phyloP scores from a whole-genome alignment of 1,140 invertebrate species.

The Holotrichia oblita region DNA sequence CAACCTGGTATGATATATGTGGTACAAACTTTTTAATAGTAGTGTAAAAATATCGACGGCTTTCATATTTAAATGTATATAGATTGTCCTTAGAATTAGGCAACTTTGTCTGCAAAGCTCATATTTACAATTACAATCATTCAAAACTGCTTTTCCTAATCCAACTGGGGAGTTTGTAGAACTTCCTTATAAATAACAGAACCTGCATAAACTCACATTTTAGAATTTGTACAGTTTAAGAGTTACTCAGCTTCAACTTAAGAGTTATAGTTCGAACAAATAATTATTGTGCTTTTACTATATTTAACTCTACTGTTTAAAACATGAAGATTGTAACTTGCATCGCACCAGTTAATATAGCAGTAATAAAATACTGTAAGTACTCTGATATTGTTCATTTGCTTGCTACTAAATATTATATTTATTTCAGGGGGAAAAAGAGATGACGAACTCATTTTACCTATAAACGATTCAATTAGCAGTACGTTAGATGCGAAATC shows the following conservation, averaged over 20 bases:
- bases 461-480: constrained; percentile 97
- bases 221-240: neutral
- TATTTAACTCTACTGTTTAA: neutral
- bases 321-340: constrained; percentile 74
- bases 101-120: neutral
- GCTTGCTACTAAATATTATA: neutral
- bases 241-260: neutral
- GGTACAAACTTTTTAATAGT: too few species aligned
- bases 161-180: too few species aligned
- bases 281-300: neutral
- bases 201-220: too few species aligned
- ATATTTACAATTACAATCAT: too few species aligned
- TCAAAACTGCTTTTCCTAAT: too few species aligned
- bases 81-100: neutral
- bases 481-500: constrained; percentile 84
- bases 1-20: too few species aligned
- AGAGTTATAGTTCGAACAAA: neutral
- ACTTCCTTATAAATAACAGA: too few species aligned
- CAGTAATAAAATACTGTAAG: constrained; percentile 98
- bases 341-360: constrained; percentile 95
- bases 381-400: constrained; percentile 50
- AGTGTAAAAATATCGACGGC: too few species aligned
- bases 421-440: constrained; percentile 88
- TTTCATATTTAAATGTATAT: too few species aligned
- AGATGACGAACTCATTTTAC: constrained; percentile 91